Percentiles rank a stretch among this genome's conserved stretches.
Conservation (phyloP, 1,140 invertebrate genomes). For the Heliconius nattereri region DNA sequence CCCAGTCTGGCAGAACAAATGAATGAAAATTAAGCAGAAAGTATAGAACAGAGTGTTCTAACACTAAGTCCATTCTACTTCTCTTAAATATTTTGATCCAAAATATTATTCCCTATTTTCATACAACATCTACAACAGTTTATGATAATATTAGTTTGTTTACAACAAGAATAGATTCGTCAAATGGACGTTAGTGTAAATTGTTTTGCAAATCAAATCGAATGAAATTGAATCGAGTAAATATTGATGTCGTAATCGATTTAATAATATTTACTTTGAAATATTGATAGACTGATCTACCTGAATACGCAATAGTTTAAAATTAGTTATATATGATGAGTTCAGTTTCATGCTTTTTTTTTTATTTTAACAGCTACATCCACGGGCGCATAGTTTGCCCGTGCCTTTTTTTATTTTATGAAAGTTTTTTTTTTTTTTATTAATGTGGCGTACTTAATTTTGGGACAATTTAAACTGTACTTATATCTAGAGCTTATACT, state of each 20-base stretch:
- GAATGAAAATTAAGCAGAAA: neutral
- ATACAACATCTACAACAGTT: neutral
- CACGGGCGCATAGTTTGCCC: too few relatives aligned
- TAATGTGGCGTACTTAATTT: too few relatives aligned
- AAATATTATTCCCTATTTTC: neutral
- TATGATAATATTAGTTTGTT: constrained; percentile 1
- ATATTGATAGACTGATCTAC: neutral
- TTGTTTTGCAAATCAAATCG: constrained; percentile 4
- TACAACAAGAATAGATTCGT: constrained; percentile 12
- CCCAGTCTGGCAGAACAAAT: too few relatives aligned
- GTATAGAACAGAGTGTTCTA: neutral
- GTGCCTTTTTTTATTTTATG: too few relatives aligned
- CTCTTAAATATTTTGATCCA: neutral
- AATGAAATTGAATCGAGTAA: neutral
- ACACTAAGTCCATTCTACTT: neutral
- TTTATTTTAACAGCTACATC: too few relatives aligned
- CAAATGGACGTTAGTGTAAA: constrained; percentile 2
- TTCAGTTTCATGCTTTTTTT: neutral
- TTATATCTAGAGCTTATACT: too few relatives aligned
- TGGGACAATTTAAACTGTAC: too few relatives aligned
- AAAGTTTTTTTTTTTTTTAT: too few relatives aligned
- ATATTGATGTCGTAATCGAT: neutral
- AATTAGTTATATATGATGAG: neutral
- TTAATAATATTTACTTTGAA: neutral
- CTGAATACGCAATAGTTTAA: neutral